phyloP scores from a whole-genome alignment of 2,888 invertebrate genomes.

The Orthosia cruda region DNA sequence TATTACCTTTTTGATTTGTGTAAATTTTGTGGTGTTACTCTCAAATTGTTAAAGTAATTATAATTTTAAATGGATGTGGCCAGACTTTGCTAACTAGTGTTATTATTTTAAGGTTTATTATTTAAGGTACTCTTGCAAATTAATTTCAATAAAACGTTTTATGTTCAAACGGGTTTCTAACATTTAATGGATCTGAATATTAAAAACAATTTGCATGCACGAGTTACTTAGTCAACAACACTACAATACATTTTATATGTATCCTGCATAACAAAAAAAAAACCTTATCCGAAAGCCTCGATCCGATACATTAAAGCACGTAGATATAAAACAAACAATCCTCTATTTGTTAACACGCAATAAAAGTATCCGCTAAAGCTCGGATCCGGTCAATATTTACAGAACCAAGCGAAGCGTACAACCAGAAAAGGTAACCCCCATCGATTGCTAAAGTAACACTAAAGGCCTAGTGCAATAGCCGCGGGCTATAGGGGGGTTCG shows the following conservation, averaged over 20 bases:
- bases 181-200: not conserved
- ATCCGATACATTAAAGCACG: slow-evolving; percentile 67
- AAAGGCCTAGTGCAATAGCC: slow-evolving; percentile 85
- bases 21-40: too few relatives aligned
- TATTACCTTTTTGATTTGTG: too few relatives aligned
- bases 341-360: slow-evolving; percentile 86
- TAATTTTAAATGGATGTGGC: not conserved
- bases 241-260: slow-evolving; percentile 14
- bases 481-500: slow-evolving; percentile 71
- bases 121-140: not conserved
- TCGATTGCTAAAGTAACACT: slow-evolving; percentile 83
- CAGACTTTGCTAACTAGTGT: not conserved
- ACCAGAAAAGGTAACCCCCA: slow-evolving; percentile 77
- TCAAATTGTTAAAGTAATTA: not conserved
- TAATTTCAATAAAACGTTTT: not conserved
- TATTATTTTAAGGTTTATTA: not conserved
- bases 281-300: slow-evolving; percentile 42
- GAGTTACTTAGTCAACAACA: not conserved
- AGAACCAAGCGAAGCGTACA: slow-evolving; percentile 75
- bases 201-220: not conserved
- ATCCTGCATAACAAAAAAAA: slow-evolving; percentile 28
- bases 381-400: slow-evolving; percentile 87
- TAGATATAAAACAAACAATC: slow-evolving; percentile 72
- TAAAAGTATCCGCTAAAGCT: slow-evolving; percentile 82
- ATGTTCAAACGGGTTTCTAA: not conserved